Evolutionary conservation across 2,113 vertebrate genomes (phyloP), one percentile per base, ranked within the genome.

Genomic region (Pristiophorus japonicus): DNA sequence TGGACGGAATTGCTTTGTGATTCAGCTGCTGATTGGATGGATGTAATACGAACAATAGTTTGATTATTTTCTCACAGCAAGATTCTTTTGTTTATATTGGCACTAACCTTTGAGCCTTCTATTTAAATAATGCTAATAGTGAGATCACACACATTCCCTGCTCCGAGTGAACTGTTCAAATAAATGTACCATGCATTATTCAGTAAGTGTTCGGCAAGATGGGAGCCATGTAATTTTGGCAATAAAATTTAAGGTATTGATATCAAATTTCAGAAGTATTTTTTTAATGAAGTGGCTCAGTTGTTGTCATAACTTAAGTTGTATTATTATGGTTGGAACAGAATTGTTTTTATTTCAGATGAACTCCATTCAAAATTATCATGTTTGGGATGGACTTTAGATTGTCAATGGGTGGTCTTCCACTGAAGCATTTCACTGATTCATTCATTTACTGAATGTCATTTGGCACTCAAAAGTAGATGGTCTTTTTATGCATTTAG

Each of bases 211-310:
- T 90, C 22, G 16, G 88, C 88, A 92, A 63, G 8, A 5, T 92
- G 59, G n/a, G 27, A 55, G 62, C 2, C 4, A 42, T 7, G 5
- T 45, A 63, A 63, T 63, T 65, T 92, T 94, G 45, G 22, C 22
- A 94, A 70, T 51, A 94, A 73, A 94, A 51, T 94, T 55, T 42
- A 67, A 94, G 38, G 47, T 90, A 6, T 59, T 59, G 51, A 94
- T 66, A 67, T 45, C 65, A 27, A 88, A 88, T 2, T 51, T 51
- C 51, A 75, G 18, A 75, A n/a, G n/a, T 75, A 5, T 34, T 75
- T 24, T 24, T 88, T 55, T 87, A 84, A 85, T 85, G 81, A 85
- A 85, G 42, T 20, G 42, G 24, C 27, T 11, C 70, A 73, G 7
- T 24, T 73, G 30, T 73, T 59, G 10, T 59, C 59, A 59, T 59